Base-by-base conservation (phyloP, 2,113 vertebrate species). In the Gopherus evgoodei region DNA sequence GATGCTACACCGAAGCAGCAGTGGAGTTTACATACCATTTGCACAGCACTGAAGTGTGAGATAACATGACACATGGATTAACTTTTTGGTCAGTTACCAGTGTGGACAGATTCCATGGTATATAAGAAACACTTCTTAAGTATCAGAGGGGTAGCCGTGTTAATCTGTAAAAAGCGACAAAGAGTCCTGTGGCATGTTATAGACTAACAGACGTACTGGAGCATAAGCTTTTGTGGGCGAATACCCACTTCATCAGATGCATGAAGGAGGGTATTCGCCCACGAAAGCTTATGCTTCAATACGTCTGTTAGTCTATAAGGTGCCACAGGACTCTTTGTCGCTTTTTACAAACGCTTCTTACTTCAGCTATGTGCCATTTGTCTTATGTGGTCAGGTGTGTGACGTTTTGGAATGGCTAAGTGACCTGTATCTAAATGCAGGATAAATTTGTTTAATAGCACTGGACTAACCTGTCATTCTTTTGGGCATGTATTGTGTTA, bases 11-110 rank as follows among this genome's bases (percentile, higher is more conserved):
- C 29, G n/a, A 57, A 81, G 16, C 82, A 92, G 59, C 87, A 91
- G 88, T 78, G 81, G 59, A 87, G 13, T 94, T 91, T 91, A 35
- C 53, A 8, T 89, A n/a, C 81, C 38, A 11, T 92, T 95, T 94
- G 72, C 90, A 86, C 72, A 87, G 27, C 19, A 24, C 62, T 69
- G 65, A 85, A 53, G 72, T 31, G 7, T 6, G 24, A 93, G 44
- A 6, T 57, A 29, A 35, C 11, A 1, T 29, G 85, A 83, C 72
- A 69, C 59, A 80, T 91, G 44, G 87, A 83, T 94, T 84, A 82
- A 29, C 1, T 1, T 89, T 80, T 75, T 69, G 5, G 91, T 93
- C 83, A 11, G 35, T 78, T 91, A 54, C 13, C 84, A 85, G 78
- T 59, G 42, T 53, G 81, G 93, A 76, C 47, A 89, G 79, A 87